Conservation (phyloP, 2,888 invertebrate species). For the Polietes domitor region DNA sequence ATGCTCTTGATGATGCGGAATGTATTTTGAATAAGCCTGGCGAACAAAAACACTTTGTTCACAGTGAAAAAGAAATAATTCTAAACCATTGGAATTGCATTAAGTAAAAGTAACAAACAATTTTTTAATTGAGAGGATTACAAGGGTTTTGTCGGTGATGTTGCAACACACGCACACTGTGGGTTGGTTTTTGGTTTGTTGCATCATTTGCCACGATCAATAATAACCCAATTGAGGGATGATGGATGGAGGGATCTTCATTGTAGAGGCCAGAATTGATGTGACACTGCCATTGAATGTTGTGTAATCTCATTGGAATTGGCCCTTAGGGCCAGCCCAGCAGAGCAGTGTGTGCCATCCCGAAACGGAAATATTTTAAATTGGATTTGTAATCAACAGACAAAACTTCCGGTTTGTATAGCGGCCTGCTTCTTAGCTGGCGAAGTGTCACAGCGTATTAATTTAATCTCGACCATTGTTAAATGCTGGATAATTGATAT, state of each 20-base stretch:
- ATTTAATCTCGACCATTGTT: conserved; percentile 8
- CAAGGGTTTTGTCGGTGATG: conserved; percentile 64
- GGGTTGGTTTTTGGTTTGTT: conserved; percentile 44
- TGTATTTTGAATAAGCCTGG: neutral
- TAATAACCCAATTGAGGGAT: conserved; percentile 2
- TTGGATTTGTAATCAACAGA: conserved; percentile 19
- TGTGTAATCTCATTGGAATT: neutral
- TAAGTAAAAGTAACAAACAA: neutral
- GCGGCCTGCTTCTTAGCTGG: too few relatives aligned
- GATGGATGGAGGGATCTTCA: neutral
- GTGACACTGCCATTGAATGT: neutral
- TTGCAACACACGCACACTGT: neutral
- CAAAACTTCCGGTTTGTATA: conserved; percentile 37
- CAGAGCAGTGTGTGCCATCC: neutral
- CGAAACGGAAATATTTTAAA: conserved; percentile 48
- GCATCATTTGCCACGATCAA: conserved; percentile 30
- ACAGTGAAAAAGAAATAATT: neutral
- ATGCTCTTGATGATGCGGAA: neutral
- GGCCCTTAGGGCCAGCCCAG: too few relatives aligned
- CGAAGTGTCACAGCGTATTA: neutral
- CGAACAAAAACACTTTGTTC: neutral
- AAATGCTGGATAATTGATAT: conserved; percentile 15
- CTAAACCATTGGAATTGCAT: neutral
- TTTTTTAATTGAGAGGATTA: conserved; percentile 77
- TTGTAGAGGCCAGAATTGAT: neutral